Conservation (phyloP, 2,888 invertebrate species). For the Andrena hattorfiana region DNA sequence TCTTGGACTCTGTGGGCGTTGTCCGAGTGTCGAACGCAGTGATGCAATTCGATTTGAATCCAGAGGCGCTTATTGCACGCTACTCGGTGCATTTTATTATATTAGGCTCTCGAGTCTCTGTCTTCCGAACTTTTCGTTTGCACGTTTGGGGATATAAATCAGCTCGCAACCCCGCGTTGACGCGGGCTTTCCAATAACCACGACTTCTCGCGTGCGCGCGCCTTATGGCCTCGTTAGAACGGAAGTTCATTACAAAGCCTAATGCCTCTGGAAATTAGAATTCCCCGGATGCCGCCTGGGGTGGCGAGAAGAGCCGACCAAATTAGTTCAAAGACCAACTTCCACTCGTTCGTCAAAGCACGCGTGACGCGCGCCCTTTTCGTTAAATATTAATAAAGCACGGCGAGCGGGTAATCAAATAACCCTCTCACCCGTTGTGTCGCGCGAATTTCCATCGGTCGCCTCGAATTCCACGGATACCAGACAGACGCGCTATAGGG, state of each 20-base stretch:
- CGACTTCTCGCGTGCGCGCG: conserved; percentile 60
- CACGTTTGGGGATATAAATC: conserved; percentile 48
- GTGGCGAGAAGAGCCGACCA: neutral
- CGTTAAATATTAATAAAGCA: conserved; percentile 52
- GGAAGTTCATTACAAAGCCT: conserved; percentile 70
- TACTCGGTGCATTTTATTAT: no score
- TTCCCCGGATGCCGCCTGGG: conserved; percentile 61
- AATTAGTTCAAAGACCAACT: conserved; percentile 62
- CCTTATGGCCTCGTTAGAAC: conserved; percentile 71
- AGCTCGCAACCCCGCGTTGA: conserved; percentile 22
- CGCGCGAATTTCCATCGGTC: conserved; percentile 34
- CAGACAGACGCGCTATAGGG: conserved; percentile 12
- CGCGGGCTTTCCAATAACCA: conserved; percentile 68
- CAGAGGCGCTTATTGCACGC: no score
- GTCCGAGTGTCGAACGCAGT: conserved; percentile 3
- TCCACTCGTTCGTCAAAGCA: conserved; percentile 41
- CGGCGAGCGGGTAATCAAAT: conserved; percentile 12
- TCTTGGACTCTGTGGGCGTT: neutral
- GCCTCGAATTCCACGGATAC: conserved; percentile 32
- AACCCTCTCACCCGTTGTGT: conserved; percentile 32
- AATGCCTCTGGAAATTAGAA: conserved; percentile 72
- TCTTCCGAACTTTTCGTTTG: conserved; percentile 6
- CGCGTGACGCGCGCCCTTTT: conserved; percentile 33
- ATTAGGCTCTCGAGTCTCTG: no score
- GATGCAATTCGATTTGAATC: neutral